These are phyloP conservation scores for Lethocerus indicus DNA, from an alignment of 1,140 invertebrate species.

Conservation along the genomic window DNA sequence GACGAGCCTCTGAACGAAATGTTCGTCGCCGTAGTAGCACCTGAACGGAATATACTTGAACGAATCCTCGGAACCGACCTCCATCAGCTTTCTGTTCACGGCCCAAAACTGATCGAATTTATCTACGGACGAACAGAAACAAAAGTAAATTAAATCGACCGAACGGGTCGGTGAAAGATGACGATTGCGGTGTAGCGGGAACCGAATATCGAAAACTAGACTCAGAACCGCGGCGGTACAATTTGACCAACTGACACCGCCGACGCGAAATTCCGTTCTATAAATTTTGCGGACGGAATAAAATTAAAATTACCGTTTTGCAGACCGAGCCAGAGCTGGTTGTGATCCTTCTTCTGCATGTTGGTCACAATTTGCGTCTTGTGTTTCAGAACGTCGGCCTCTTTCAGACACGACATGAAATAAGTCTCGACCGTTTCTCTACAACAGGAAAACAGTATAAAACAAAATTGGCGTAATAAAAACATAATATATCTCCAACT, in stretches of 20 bases:
- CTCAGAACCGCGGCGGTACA: too few relatives aligned
- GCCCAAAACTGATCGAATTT: constrained; percentile 99
- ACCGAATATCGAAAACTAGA: too few relatives aligned
- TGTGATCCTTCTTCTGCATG: constrained; percentile 97
- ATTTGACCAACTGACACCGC: too few relatives aligned
- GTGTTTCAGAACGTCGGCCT: constrained; percentile 95
- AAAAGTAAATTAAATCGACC: too few relatives aligned
- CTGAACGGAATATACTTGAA: constrained; percentile 89
- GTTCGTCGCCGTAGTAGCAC: constrained; percentile 63
- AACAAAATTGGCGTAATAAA: too few relatives aligned
- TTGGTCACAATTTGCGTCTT: constrained; percentile 73
- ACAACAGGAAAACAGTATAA: too few relatives aligned
- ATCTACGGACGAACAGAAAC: constrained; percentile 40
- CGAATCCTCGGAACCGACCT: constrained; percentile 55
- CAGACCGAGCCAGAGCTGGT: constrained; percentile 86
- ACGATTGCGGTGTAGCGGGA: too few relatives aligned
- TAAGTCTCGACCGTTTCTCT: constrained; percentile 84
- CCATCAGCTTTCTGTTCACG: constrained; percentile 90
- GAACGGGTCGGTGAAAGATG: too few relatives aligned
- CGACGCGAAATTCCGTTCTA: too few relatives aligned
- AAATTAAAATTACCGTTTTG: constrained; percentile 55
- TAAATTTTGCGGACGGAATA: too few relatives aligned
- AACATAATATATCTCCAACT: too few relatives aligned
- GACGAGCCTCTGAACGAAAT: constrained; percentile 50
- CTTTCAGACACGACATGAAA: constrained; percentile 91